Evolutionary conservation across 2,113 vertebrate genomes (phyloP).

Genomic region (Mustelus asterias): DNA sequence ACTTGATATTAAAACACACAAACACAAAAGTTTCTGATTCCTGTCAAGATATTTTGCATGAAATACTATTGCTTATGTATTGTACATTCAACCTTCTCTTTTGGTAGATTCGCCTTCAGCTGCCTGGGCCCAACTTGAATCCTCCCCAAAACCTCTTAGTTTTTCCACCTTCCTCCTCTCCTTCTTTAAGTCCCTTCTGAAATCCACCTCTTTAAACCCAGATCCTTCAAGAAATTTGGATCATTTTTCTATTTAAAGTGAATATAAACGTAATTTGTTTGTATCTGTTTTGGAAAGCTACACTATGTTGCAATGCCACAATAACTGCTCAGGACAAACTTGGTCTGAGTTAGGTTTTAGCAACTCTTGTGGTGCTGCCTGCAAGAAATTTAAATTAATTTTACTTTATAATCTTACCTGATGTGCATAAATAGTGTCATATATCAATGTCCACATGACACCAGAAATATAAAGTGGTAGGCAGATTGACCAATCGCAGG

Average conservation of each 20-base stretch:
- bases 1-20: not conserved
- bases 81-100: not conserved
- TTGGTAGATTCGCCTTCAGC: not conserved
- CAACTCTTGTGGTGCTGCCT: not conserved
- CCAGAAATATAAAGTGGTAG: constrained; percentile 86
- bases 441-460: constrained; percentile 88
- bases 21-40: not conserved
- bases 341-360: not conserved
- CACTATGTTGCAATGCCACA: not conserved
- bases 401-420: constrained; percentile 65
- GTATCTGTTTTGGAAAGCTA: not conserved
- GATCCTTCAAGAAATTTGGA: not conserved
- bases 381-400: too few relatives aligned
- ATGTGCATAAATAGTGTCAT: constrained; percentile 94
- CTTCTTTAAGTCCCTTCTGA: not conserved
- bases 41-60: not conserved
- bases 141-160: not conserved
- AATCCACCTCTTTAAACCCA: not conserved
- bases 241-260: not conserved
- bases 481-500: constrained; percentile 82
- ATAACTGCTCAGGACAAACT: not conserved
- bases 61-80: not conserved
- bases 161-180: not conserved
- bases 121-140: not conserved
- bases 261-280: not conserved